Conservation (phyloP, 2,888 invertebrate genomes). For the Andrena camellia region DNA sequence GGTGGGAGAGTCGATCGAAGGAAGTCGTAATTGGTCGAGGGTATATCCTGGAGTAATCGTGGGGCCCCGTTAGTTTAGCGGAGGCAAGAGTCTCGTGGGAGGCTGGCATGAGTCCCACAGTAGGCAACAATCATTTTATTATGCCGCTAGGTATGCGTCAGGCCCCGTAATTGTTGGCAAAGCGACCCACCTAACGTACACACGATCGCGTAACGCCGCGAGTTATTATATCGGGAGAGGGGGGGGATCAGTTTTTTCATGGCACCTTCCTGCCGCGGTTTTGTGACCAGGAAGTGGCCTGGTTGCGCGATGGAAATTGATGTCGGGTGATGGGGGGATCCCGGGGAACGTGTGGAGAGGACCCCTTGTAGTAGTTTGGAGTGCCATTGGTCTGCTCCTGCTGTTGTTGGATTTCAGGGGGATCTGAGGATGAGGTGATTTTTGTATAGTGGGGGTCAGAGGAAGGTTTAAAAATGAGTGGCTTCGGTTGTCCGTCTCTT, state of each 20-base stretch:
- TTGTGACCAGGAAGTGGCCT: constrained; percentile 58
- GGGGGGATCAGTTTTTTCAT: constrained; percentile 30
- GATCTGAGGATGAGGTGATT: neutral
- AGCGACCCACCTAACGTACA: constrained; percentile 28
- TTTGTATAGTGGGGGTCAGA: neutral
- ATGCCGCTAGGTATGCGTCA: constrained; percentile 46
- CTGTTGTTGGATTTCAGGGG: neutral
- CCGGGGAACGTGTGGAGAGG: constrained; percentile 16
- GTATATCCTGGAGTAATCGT: constrained; percentile 44
- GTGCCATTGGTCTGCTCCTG: neutral
- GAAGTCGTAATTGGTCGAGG: constrained; percentile 61
- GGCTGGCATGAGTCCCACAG: constrained; percentile 54
- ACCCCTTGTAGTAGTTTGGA: constrained; percentile 17
- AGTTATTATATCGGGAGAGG: constrained; percentile 40
- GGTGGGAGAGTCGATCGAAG: constrained; percentile 44
- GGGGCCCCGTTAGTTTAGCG: constrained; percentile 32
- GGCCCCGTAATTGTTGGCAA: constrained; percentile 64
- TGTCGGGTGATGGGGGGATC: constrained; percentile 39
- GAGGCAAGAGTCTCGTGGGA: constrained; percentile 56
- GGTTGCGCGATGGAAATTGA: constrained; percentile 57
- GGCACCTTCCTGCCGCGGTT: constrained; percentile 45
- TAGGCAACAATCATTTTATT: constrained; percentile 66
- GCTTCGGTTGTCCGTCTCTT: too few relatives aligned
- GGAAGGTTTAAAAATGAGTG: too few relatives aligned
- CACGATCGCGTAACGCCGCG: constrained; percentile 55